These are phyloP conservation scores for Philereme vetulata DNA, from an alignment of 2,888 invertebrate genomes.

Conservation along the genomic window DNA sequence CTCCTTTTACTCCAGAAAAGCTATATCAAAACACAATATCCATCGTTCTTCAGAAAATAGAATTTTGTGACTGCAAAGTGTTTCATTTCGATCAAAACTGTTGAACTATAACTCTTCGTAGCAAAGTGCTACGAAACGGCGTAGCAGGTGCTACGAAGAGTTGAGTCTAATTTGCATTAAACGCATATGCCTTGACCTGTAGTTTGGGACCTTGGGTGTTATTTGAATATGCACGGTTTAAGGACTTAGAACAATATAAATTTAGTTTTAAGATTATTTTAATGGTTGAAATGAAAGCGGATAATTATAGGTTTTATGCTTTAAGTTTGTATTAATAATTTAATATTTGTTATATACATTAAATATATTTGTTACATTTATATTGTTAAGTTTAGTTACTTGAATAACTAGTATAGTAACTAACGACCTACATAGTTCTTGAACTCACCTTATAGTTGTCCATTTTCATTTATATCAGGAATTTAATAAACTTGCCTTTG, in stretches of 20 bases:
- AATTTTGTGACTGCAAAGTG: constrained; percentile 21
- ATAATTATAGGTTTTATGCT: too few species aligned
- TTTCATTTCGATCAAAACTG: constrained; percentile 28
- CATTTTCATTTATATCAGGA: too few species aligned
- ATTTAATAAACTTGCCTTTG: too few species aligned
- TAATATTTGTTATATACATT: too few species aligned
- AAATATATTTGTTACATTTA: too few species aligned
- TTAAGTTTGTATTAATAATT: too few species aligned
- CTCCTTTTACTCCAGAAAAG: not conserved
- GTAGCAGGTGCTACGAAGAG: constrained; percentile 38
- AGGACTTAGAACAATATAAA: constrained; percentile 3
- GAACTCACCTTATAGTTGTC: too few species aligned
- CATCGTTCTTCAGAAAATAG: constrained; percentile 6
- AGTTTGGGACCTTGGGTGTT: constrained; percentile 18
- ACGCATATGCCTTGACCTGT: constrained; percentile 31
- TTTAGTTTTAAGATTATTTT: not conserved
- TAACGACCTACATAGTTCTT: too few species aligned
- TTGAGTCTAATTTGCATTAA: constrained; percentile 25
- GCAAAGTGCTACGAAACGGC: constrained; percentile 32
- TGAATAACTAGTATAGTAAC: too few species aligned
- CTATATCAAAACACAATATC: constrained; percentile 13
- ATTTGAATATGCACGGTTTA: constrained; percentile 17
- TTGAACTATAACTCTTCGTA: constrained; percentile 30
- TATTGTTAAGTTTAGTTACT: too few species aligned
- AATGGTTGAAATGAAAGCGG: not conserved